Evolutionary conservation across 2,113 vertebrate species (phyloP).

Genomic region (Cairina moschata): DNA sequence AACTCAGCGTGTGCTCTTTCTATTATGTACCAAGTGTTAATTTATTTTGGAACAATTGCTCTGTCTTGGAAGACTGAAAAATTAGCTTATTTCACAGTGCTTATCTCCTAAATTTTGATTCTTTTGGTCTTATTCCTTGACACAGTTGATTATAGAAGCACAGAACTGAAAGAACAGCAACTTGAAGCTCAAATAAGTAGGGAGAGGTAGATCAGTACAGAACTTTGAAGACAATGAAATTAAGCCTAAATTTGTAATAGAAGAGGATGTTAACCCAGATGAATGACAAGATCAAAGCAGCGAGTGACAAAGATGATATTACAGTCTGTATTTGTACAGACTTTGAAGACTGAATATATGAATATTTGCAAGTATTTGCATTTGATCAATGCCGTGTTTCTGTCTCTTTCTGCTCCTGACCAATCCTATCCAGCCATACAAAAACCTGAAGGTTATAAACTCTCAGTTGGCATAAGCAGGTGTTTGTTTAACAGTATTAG

Average conservation of each 20-base stretch:
- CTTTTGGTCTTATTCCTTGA: slow-evolving; percentile 44
- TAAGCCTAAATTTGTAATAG: slow-evolving; percentile 64
- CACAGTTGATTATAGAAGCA: slow-evolving; percentile 8
- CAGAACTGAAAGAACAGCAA: slow-evolving; percentile 1
- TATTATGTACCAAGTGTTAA: not conserved
- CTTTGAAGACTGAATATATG: slow-evolving; percentile 66
- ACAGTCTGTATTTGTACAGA: slow-evolving; percentile 49
- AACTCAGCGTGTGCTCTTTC: not conserved
- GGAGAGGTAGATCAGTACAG: slow-evolving; percentile 17
- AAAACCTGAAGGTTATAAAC: slow-evolving; percentile 13
- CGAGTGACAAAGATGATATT: slow-evolving; percentile 60
- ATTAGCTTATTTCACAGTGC: not conserved
- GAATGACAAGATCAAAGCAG: slow-evolving; percentile 70
- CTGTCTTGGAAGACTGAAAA: slow-evolving; percentile 12
- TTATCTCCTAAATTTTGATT: slow-evolving; percentile 19
- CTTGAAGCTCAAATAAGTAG: slow-evolving; percentile 44
- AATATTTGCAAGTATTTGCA: slow-evolving; percentile 70
- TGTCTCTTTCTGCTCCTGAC: slow-evolving; percentile 42
- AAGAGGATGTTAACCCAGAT: slow-evolving; percentile 54
- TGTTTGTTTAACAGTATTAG: not conserved
- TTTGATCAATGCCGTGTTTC: slow-evolving; percentile 42
- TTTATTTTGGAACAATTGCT: slow-evolving; percentile 31
- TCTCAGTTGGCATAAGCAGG: not conserved
- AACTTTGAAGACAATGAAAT: slow-evolving; percentile 68
- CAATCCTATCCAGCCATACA: slow-evolving; percentile 17